phyloP scores from a whole-genome alignment of 2,113 vertebrate genomes.

The Elephas maximus region DNA sequence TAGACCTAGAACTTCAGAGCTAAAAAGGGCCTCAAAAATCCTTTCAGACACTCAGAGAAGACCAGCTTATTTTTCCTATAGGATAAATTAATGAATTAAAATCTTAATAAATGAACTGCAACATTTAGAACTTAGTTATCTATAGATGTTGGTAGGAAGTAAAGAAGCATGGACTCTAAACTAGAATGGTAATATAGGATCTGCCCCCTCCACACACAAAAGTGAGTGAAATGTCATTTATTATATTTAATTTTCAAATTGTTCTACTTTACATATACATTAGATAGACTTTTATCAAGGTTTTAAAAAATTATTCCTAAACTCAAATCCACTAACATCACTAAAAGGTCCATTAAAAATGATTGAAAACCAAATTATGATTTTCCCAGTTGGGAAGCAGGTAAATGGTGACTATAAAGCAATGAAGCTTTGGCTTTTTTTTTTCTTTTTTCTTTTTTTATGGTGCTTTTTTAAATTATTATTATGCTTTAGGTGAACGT shows the following conservation, averaged over 20 bases:
- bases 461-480: too few relatives aligned
- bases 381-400: neutral
- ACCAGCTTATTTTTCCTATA: neutral
- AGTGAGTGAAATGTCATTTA: neutral
- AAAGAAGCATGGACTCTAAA: neutral
- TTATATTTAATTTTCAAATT: neutral
- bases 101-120: neutral
- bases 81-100: neutral
- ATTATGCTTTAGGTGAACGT: too few relatives aligned
- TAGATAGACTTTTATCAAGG: neutral
- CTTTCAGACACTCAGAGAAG: neutral
- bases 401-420: neutral
- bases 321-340: neutral
- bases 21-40: neutral
- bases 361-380: neutral
- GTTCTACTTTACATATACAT: neutral
- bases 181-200: neutral
- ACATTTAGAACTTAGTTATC: neutral
- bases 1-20: neutral
- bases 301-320: neutral
- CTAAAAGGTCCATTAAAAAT: neutral
- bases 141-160: neutral
- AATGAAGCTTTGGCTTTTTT: neutral
- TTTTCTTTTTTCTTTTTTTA: neutral
- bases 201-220: neutral